Base-by-base conservation (phyloP, 2,888 invertebrate species). In the Sphecodes monilicornis region DNA sequence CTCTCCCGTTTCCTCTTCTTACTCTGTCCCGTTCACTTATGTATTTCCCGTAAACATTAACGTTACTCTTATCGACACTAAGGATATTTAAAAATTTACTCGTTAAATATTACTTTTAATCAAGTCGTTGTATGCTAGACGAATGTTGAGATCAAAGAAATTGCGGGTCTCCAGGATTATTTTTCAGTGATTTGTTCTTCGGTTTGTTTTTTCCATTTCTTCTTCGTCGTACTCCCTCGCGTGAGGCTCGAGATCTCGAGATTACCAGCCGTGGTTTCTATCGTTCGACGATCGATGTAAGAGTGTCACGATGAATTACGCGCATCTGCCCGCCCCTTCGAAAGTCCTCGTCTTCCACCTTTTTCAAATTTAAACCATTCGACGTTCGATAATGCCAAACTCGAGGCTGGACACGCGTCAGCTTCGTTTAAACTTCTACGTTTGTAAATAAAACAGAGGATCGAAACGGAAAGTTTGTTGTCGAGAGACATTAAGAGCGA, bases 131-230 rank as follows among this genome's bases (percentile, higher is more conserved):
- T 93, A 92, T 93, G 91, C 92, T 93, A 93, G 92, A 93, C 92
- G 92, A 92, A 91, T 92, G 92, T 92, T 95, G 95, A 94, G 95
- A 95, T 95, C 95, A 94, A 94, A 93, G 93, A 94, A 94, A 94
- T 91, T 93, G 93, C 91, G 91, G 90, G 91, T 92, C 29, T 91
- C 83, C 84, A 88, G 87, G 83, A 83, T 54, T 41, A 70, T 60
- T 60, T 66, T 66, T 11, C 66, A 66, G 66, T 36, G 66, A 66
- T 66, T 66, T 66, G 36, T 66, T 66, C 66, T 22, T 66, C 66
- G 66, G 66, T 36, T 68, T 68, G 66, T 36, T 68, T 68, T n/a
- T 32, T 32, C 8, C 26, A 26, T 18, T 18, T 70, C 41, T 22
- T 22, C 41, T 78, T 29, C 29, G 6, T 77, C 74, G 50, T 50